Base-by-base conservation (phyloP, 2,888 invertebrate species). In the Cryptocephalus primarius region DNA sequence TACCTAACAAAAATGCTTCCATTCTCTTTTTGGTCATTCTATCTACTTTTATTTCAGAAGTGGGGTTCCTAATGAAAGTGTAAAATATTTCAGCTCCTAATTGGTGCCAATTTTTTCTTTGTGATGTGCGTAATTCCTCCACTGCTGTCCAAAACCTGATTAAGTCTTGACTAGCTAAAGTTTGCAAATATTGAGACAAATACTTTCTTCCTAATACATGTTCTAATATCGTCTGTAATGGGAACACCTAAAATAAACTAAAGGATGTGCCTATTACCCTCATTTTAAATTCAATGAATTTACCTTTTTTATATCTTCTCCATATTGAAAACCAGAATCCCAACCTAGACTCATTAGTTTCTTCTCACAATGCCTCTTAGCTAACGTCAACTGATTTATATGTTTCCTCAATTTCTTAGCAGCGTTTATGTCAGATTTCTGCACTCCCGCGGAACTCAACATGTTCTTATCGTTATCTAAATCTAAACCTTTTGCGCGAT, bases 61-160 rank as follows among this genome's bases (percentile, higher is more conserved):
- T 83, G 1, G 86, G 84, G 43, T 85, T 86, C 53, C 86, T 76
- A 50, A 93, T 86, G 60, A 87, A 91, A 4, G 88, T 88, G 64
- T 91, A 90, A 71, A 88, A 92, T 60, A 92, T 88, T 69, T 92
- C 91, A n/a, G 88, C 87, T 9, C 88, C 93, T 32, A 90, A 71
- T 60, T 91, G 88, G 69, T 92, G 90, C 79, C 85, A 85, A 55
- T 79, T 79, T 49, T 81, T 81, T 55, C 85, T 76, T 41, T 83
- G 81, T n/a, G 87, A 79, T 47, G 78, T 76, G 53, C 86, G 78
- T 51, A 93, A 70, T 67, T 90, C 88, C 61, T 92, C 90, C 0
- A 90, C 89, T 0, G 88, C 86, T 58, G 79, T 80, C 83, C 90
- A 92, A 63, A 85, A 92, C 1, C 89, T 85, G 8, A 92, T 80